Evolutionary conservation across 1,140 invertebrate genomes (phyloP), one percentile per base, ranked within the genome.

Genomic region (Eupeodes corollae): DNA sequence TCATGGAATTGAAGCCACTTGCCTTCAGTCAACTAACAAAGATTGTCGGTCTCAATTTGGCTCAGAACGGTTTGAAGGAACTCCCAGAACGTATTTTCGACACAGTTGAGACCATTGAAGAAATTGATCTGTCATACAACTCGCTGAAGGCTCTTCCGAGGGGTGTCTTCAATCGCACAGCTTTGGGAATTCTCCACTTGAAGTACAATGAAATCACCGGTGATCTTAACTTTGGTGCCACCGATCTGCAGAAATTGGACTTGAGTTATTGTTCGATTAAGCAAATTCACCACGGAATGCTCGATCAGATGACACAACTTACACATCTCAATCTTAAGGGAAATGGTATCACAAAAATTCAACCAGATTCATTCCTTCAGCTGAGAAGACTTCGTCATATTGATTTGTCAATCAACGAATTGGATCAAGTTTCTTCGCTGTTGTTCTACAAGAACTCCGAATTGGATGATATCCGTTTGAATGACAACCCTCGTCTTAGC

Each of bases 91-190:
- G 70, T 31, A 70, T 76, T 0, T 83, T 84, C 56, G 73, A 74
- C 21, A 68, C 71, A 3, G 59, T 82, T 5, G 57, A 74, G 5
- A 72, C 73, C 15, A 70, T 85, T 12, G 74, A 77, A 56, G 82
- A 84, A 56, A 56, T 85, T 16, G 78, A 85, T 52, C 59, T 85
- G 1, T 81, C 79, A 2, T 73, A 78, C 40, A 84, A 84, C 52
- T 59, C 68, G 0, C 66, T 85, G 2, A 72, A 65, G 41, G 71
- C 72, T 2, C 61, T 84, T 11, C 75, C 78, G 0, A 51, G 61
- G 5, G 73, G 75, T 13, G 69, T 83, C 16, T 82, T 84, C 13
- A 73, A 76, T 35, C 76, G 75, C 35, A 73, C 73, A 31, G 70
- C 73, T 12, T 56, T 85, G 14, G 74, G 78, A 37, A 79, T 75